Evolutionary conservation across 2,888 invertebrate genomes (phyloP), one percentile per base, ranked within the genome.

Genomic region (Odontocolon sp.): DNA sequence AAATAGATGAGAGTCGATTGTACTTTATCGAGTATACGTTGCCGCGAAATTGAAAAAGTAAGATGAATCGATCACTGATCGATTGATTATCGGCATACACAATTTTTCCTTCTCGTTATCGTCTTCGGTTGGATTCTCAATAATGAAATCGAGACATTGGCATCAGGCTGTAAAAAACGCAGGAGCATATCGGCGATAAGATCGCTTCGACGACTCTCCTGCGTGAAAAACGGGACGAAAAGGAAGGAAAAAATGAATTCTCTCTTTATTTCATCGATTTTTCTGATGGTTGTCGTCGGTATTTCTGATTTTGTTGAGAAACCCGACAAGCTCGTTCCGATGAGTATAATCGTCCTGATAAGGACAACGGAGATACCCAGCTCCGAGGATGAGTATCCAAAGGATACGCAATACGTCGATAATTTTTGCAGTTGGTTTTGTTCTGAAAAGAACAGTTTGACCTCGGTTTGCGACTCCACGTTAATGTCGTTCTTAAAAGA

Each of bases 381-480:
- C 50, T 5, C n/a, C 23, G 23, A 64, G 56, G 64, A 66, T 64
- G 77, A 42, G 14, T 64, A 47, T 54, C 33, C 47, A 4, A 9
- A 3, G 3, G 11, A 45, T 26, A 18, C 21, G 3, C 21, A 42
- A 52, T 28, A 40, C 3, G 3, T 9, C 54, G 23, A 2, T 11
- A 5, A 3, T 2, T 2, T 9, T 50, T 16, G 16, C n/a, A 9
- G 36, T 42, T 33, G 42, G n/a, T 28, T 14, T 71, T 70, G 78
- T 74, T 78, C 80, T 76, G 42, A 80, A 63, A 79, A 81, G 80
- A 69, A 77, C 79, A 78, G 63, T 57, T 42, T 11, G 38, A 26
- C 56, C 16, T 69, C n/a, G n/a, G n/a, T n/a, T n/a, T n/a, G n/a
- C n/a, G n/a, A n/a, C n/a, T n/a, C n/a, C n/a, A n/a, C n/a, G n/a